These are phyloP conservation scores for Monodelphis domestica DNA, from an alignment of 2,797 vertebrate genomes.

Conservation along the genomic window DNA sequence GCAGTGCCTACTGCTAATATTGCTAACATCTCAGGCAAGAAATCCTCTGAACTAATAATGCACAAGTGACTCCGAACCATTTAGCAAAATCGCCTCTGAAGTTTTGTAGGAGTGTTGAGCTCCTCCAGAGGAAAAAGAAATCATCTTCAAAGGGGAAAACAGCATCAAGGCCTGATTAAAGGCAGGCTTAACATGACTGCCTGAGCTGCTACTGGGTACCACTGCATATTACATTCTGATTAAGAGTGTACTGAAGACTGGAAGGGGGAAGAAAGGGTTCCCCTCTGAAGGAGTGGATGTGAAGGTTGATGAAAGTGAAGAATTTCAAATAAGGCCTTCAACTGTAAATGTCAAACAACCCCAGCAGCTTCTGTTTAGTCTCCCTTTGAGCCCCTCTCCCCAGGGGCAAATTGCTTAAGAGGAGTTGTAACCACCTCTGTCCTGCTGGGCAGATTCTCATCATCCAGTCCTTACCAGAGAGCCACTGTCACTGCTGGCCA, in stretches of 20 bases:
- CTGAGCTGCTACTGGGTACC: conserved; percentile 15
- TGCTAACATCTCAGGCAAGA: background rate
- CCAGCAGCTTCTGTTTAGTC: background rate
- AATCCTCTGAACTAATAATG: conserved; percentile 4
- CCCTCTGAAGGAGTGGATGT: background rate
- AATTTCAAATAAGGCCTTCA: conserved; percentile 26
- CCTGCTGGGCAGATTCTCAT: background rate
- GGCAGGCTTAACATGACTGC: conserved; percentile 19
- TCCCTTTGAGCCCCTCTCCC: background rate
- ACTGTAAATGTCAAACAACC: conserved; percentile 21
- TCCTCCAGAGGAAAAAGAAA: conserved; percentile 53
- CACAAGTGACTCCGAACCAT: background rate
- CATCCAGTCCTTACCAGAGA: background rate
- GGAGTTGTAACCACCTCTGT: background rate
- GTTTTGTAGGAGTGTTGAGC: conserved; percentile 36
- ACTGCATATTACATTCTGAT: conserved; percentile 28
- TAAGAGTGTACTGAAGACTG: conserved; percentile 5
- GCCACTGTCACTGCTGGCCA: background rate
- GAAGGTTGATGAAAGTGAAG: background rate
- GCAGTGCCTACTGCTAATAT: background rate
- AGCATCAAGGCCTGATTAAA: conserved; percentile 68
- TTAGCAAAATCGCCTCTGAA: conserved; percentile 10
- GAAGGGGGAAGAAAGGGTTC: conserved; percentile 7
- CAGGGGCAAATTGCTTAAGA: background rate
- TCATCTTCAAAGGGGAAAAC: conserved; percentile 63